Evolutionary conservation across 2,797 vertebrate species (phyloP).

Genomic region (Trachops cirrhosus): DNA sequence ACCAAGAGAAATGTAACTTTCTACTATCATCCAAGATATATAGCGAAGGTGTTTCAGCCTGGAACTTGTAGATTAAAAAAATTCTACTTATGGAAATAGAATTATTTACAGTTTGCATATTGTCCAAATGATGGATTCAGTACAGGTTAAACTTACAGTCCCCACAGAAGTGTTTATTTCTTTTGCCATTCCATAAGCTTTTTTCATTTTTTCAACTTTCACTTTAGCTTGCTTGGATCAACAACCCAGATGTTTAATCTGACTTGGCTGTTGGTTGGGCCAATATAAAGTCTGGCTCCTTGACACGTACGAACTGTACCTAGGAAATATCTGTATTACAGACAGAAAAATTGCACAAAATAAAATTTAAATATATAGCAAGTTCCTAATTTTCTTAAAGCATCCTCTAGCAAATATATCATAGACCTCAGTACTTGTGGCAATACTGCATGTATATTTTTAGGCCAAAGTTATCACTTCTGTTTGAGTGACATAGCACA

Average conservation of each 20-base stretch:
- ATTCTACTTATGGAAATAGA: constrained; percentile 28
- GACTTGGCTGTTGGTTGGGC: background rate
- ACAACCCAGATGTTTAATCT: constrained; percentile 25
- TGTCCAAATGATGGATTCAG: constrained; percentile 42
- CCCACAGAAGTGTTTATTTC: background rate
- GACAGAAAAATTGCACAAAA: constrained; percentile 25
- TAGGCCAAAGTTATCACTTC: constrained; percentile 1
- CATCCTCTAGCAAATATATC: background rate
- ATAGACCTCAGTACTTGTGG: background rate
- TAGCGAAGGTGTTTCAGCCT: constrained; percentile 1
- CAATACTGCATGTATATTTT: background rate
- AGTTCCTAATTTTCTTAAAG: constrained; percentile 36
- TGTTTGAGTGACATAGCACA: constrained; percentile 19
- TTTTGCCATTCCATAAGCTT: constrained; percentile 35
- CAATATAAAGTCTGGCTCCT: background rate
- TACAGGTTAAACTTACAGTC: constrained; percentile 50
- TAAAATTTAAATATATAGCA: constrained; percentile 48
- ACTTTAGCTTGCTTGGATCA: constrained; percentile 46
- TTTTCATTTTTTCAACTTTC: constrained; percentile 64
- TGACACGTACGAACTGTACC: background rate
- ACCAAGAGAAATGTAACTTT: constrained; percentile 31
- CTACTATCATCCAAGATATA: background rate
- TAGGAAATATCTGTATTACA: constrained; percentile 46
- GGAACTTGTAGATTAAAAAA: constrained; percentile 42
- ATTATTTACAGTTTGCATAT: constrained; percentile 38